These are phyloP conservation scores for Probosciger aterrimus DNA, from an alignment of 2,113 vertebrate genomes.

Conservation along the genomic window DNA sequence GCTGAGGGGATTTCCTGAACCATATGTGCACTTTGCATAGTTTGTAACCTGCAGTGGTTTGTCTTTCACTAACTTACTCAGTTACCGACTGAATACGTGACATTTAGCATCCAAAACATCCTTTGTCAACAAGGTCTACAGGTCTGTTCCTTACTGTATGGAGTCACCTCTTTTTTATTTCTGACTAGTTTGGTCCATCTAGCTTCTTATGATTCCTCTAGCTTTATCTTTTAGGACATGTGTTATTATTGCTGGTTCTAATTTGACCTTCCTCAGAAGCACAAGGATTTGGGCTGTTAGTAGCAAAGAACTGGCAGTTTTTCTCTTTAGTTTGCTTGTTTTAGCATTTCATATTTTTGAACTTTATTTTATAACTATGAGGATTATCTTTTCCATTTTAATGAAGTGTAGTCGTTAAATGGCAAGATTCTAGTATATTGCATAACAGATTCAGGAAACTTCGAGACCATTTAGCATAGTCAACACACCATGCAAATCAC, in stretches of 20 bases:
- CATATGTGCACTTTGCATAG: not conserved
- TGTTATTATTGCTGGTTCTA: not conserved
- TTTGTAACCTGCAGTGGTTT: not conserved
- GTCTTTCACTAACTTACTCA: not conserved
- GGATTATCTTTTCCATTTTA: not conserved
- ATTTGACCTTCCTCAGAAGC: not conserved
- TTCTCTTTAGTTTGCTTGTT: not conserved
- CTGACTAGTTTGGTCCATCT: not conserved
- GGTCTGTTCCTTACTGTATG: not conserved
- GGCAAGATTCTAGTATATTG: rapidly evolving
- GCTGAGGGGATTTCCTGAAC: not conserved
- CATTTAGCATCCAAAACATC: not conserved
- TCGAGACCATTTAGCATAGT: not conserved
- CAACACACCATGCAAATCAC: not conserved
- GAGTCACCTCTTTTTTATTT: not conserved
- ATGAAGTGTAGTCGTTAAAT: not conserved
- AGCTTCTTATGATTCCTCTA: not conserved
- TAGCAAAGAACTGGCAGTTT: not conserved
- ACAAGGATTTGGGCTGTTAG: not conserved
- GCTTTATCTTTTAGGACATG: not conserved
- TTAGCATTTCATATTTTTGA: not conserved
- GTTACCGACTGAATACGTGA: not conserved
- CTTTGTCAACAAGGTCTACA: not conserved
- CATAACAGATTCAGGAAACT: not conserved
- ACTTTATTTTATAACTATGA: not conserved